Evolutionary conservation across 2,797 vertebrate species (phyloP), one percentile per base, ranked within the genome.

Genomic region (Phylloscopus collybita): DNA sequence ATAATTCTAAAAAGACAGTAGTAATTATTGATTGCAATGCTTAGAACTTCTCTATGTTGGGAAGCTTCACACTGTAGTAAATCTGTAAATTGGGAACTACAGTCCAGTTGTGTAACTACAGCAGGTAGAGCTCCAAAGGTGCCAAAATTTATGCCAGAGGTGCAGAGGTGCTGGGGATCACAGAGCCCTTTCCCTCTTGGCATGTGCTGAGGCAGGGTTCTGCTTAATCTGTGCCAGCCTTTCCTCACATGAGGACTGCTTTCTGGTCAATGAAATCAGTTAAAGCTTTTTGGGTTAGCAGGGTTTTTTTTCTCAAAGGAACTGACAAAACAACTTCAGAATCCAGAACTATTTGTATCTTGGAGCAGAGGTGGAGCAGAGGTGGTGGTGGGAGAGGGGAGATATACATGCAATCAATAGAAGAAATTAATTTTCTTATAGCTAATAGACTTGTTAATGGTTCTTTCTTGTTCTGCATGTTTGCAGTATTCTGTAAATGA

Each of bases 221-320:
- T n/a, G 10, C 44, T 73, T 50, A 54, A 62, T 47, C 74, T 0
- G 0, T 29, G 18, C 12, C 1, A 9, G 29, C 16, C 22, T 61
- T 50, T 56, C 44, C 64, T 60, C 25, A 18, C 1, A 4, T 0
- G 0, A 25, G 59, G 5, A 16, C 38, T 80, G 70, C 25, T 80
- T 38, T 66, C 66, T 45, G 19, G 15, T 78, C 74, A 42, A 0
- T 45, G 10, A 57, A 78, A 80, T 42, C 25, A 47, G 34, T 89
- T 57, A 21, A 65, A 53, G 22, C 16, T 42, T 76, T 74, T 64
- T 16, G 19, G 8, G 11, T 75, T 69, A 44, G 38, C 25, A 27
- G 26, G 25, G 9, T 1, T 11, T 69, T 79, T 79, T 76, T 86
- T 57, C 12, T 91, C 47, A 34, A 62, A 88, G 42, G 14, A 73